These are phyloP conservation scores for Ptiloglossa arizonensis DNA, from an alignment of 1,140 invertebrate species.

Conservation along the genomic window DNA sequence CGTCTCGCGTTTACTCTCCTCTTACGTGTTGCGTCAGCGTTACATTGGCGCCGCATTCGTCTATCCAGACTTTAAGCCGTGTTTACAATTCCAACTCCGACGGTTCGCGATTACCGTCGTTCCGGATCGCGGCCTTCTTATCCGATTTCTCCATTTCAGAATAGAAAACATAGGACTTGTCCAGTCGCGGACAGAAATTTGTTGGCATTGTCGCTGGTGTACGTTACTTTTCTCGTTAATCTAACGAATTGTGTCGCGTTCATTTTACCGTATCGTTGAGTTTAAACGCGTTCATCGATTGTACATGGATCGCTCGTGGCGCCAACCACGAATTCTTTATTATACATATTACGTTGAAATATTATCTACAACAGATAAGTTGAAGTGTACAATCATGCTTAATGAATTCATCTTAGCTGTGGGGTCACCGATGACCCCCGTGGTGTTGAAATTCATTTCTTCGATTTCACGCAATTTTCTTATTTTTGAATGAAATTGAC, in stretches of 20 bases:
- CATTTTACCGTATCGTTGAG: too few relatives aligned
- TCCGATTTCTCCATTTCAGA: constrained; percentile 20
- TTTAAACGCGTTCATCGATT: too few relatives aligned
- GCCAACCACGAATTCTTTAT: too few relatives aligned
- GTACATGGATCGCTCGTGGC: too few relatives aligned
- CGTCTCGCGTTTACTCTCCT: constrained; percentile 63
- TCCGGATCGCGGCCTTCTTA: constrained; percentile 27
- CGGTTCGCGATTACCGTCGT: constrained; percentile 48
- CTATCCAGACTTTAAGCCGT: constrained; percentile 59
- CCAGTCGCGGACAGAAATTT: neutral
- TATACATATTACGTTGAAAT: too few relatives aligned
- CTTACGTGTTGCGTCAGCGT: constrained; percentile 76
- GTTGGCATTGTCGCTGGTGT: neutral
- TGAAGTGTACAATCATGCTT: too few relatives aligned
- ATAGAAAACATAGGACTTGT: constrained; percentile 5
- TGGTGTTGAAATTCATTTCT: too few relatives aligned
- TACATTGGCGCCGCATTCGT: constrained; percentile 73
- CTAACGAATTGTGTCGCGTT: neutral
- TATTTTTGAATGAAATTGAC: too few relatives aligned
- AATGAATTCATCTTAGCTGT: too few relatives aligned
- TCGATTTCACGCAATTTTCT: too few relatives aligned
- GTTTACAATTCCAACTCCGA: constrained; percentile 61
- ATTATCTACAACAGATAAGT: too few relatives aligned
- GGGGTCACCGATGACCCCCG: too few relatives aligned
- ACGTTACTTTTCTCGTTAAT: neutral